Evolutionary conservation across 2,113 vertebrate genomes (phyloP).

Genomic region (Ageneiosus marmoratus): DNA sequence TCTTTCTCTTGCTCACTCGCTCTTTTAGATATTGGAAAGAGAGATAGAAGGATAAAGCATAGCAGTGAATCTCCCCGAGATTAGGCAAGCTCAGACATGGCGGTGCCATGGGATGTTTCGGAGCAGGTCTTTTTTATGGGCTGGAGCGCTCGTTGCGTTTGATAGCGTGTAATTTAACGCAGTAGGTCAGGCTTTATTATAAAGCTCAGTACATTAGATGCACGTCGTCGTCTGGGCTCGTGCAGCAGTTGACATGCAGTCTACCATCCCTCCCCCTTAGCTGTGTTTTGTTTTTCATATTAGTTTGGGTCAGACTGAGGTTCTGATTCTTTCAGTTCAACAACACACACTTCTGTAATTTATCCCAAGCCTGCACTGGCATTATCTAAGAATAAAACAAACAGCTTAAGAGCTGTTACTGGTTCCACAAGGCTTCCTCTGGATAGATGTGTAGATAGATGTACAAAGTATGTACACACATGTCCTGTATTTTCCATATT

Average conservation of each 20-base stretch:
- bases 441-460: no score
- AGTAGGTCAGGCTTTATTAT: slow-evolving; percentile 50
- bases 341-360: neutral
- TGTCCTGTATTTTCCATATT: neutral
- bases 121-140: slow-evolving; percentile 54
- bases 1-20: neutral
- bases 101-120: slow-evolving; percentile 50
- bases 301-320: slow-evolving; percentile 23
- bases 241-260: slow-evolving; percentile 34
- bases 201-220: slow-evolving; percentile 46
- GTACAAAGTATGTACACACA: no score
- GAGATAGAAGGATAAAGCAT: slow-evolving; percentile 38
- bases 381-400: neutral
- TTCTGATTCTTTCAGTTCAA: neutral
- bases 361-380: neutral
- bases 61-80: slow-evolving; percentile 49
- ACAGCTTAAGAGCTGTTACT: neutral
- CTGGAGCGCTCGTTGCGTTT: slow-evolving; percentile 41
- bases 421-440: neutral
- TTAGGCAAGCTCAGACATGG: slow-evolving; percentile 53
- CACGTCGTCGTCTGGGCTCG: slow-evolving; percentile 37
- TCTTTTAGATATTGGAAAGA: slow-evolving; percentile 29
- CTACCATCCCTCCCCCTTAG: slow-evolving; percentile 8
- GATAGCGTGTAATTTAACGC: slow-evolving; percentile 57
- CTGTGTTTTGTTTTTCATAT: slow-evolving; percentile 21